A percentile compares a stretch with the other conserved stretches of the same genome.
phyloP scores from a whole-genome alignment of 2,113 vertebrate genomes.

The Oncorhynchus masou region DNA sequence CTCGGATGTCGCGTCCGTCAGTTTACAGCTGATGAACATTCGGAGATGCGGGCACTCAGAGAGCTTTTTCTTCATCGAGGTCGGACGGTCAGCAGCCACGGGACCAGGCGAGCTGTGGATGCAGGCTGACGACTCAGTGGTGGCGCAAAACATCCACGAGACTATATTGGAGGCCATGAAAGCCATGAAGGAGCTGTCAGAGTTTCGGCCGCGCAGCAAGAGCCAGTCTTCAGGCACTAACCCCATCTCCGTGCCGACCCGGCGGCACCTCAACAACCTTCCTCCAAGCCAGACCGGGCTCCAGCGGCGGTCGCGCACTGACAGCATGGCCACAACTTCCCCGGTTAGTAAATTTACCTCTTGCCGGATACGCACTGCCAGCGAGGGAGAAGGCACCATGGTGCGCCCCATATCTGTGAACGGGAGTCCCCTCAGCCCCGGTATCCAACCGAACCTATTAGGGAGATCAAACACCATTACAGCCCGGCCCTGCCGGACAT shows the following conservation, averaged over 20 bases:
- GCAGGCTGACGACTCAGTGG: conserved; percentile 95
- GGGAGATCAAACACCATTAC: conserved; percentile 79
- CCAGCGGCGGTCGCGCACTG: conserved; percentile 77
- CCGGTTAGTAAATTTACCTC: conserved; percentile 69
- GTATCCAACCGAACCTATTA: conserved; percentile 70
- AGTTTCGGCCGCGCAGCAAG: conserved; percentile 94
- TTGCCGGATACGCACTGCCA: conserved; percentile 81
- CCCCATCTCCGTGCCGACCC: conserved; percentile 77
- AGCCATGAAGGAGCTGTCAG: conserved; percentile 91
- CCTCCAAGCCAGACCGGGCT: conserved; percentile 83
- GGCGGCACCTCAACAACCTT: conserved; percentile 77
- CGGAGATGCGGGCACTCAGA: conserved; percentile 96
- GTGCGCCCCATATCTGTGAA: conserved; percentile 73
- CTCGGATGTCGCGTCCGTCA: conserved; percentile 87
- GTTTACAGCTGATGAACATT: conserved; percentile 94
- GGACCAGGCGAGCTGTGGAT: conserved; percentile 98
- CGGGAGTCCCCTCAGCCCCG: conserved; percentile 81
- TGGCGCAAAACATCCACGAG: conserved; percentile 98
- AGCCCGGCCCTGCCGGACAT: conserved; percentile 63
- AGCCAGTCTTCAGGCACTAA: conserved; percentile 89
- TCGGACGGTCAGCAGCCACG: conserved; percentile 91
- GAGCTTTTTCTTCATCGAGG: conserved; percentile 97
- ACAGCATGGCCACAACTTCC: conserved; percentile 71
- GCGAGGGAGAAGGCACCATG: conserved; percentile 78
- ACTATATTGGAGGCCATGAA: conserved; percentile 97